Evolutionary conservation across 2,113 vertebrate species (phyloP).

Genomic region (Mungos mungo): DNA sequence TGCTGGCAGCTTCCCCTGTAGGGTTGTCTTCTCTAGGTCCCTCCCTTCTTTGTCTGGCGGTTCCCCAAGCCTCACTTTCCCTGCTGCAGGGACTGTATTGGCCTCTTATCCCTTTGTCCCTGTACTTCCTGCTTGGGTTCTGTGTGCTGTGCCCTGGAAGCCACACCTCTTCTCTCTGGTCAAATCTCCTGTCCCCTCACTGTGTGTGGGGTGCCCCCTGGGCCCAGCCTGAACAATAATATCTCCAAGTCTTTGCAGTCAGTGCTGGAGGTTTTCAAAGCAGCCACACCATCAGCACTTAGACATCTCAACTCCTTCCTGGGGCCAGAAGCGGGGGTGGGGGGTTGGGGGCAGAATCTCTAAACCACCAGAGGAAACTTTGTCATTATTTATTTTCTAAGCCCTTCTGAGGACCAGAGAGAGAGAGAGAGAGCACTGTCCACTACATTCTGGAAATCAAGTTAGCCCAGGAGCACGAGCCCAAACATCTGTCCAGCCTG

Average conservation of each 20-base stretch:
- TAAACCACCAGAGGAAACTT: too few relatives aligned
- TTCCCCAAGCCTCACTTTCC: fast-evolving
- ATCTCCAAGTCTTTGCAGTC: not conserved
- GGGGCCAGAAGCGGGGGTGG: not conserved
- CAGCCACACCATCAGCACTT: not conserved
- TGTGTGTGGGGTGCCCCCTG: fast-evolving
- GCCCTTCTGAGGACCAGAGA: not conserved
- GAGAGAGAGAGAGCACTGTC: not conserved
- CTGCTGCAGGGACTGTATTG: fast-evolving
- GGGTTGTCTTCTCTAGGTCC: fast-evolving
- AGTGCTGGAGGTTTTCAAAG: not conserved
- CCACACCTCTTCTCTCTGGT: not conserved
- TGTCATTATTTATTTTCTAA: not conserved
- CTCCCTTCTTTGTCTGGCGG: not conserved
- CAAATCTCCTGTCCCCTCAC: not conserved
- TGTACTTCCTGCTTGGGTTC: not conserved
- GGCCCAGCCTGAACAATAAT: too few relatives aligned
- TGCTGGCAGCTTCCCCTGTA: not conserved
- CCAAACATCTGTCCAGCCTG: not conserved
- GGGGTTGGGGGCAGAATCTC: not conserved
- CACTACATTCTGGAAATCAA: not conserved
- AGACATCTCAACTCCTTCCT: fast-evolving
- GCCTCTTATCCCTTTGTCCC: not conserved
- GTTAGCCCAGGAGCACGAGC: not conserved
- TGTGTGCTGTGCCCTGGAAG: not conserved